Conservation (phyloP, 2,888 invertebrate genomes). For the Drosophila lutescens region DNA sequence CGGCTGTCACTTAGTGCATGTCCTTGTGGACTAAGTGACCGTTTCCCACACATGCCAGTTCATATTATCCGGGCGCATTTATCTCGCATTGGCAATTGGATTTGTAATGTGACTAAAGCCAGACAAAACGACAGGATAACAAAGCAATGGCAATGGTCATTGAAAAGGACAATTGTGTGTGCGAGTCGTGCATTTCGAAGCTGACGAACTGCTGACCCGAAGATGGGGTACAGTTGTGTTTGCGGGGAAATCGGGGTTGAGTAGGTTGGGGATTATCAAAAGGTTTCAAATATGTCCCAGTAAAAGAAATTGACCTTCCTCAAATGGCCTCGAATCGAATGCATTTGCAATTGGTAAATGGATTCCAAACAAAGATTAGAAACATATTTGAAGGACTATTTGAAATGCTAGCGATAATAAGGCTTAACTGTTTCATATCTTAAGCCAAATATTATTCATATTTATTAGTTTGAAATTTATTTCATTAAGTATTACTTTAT, state of each 20-base stretch:
- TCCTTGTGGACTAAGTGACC: slow-evolving; percentile 50
- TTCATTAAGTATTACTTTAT: too few relatives aligned
- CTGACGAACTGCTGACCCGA: slow-evolving; percentile 33
- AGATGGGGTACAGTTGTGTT: slow-evolving; percentile 4
- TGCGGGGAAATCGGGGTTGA: not conserved
- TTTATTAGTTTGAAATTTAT: too few relatives aligned
- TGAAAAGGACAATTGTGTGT: slow-evolving; percentile 48
- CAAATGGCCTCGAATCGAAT: not conserved
- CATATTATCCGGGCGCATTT: slow-evolving; percentile 65
- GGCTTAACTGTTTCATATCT: too few relatives aligned
- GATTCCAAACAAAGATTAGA: not conserved
- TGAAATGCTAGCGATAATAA: not conserved
- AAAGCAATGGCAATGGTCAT: slow-evolving; percentile 50
- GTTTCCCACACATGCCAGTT: slow-evolving; percentile 46
- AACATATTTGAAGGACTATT: not conserved
- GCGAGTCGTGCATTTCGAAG: slow-evolving; percentile 36
- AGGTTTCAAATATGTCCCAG: slow-evolving; percentile 6
- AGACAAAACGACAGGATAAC: slow-evolving; percentile 54
- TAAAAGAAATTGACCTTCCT: slow-evolving; percentile 4
- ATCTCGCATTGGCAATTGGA: slow-evolving; percentile 66
- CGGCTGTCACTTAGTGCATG: slow-evolving; percentile 40
- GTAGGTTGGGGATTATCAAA: slow-evolving; percentile 23
- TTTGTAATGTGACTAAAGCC: slow-evolving; percentile 54
- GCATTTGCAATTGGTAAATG: not conserved
- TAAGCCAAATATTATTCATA: too few relatives aligned